These are phyloP conservation scores for Channa argus DNA, from an alignment of 2,113 vertebrate species.

Conservation along the genomic window DNA sequence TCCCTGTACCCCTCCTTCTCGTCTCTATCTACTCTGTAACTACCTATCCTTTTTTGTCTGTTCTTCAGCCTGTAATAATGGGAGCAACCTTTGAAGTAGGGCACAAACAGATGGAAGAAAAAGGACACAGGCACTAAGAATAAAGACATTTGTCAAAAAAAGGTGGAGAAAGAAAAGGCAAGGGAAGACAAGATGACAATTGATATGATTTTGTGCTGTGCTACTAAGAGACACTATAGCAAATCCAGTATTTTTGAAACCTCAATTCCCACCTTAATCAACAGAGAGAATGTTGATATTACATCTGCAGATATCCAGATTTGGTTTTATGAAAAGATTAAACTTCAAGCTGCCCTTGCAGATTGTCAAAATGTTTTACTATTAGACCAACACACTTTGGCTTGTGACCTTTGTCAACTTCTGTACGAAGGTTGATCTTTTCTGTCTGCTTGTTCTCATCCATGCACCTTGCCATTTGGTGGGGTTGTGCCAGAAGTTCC, in stretches of 20 bases:
- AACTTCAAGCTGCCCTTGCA: too few relatives aligned
- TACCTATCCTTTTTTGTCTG: conserved; percentile 4
- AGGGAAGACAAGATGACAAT: background rate
- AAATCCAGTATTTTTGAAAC: background rate
- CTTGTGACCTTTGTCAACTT: too few relatives aligned
- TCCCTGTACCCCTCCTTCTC: background rate
- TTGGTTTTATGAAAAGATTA: too few relatives aligned
- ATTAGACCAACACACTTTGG: background rate
- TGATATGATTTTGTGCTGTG: background rate
- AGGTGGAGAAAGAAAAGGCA: background rate
- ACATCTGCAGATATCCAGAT: too few relatives aligned
- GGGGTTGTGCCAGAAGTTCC: too few relatives aligned
- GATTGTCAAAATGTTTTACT: background rate
- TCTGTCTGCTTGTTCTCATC: too few relatives aligned
- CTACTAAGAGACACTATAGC: background rate
- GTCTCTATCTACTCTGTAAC: conserved; percentile 1
- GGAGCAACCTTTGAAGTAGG: conserved; percentile 52
- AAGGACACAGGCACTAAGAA: background rate
- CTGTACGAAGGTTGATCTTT: too few relatives aligned
- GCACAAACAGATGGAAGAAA: conserved; percentile 47
- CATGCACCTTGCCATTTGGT: too few relatives aligned
- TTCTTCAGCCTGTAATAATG: conserved; percentile 36
- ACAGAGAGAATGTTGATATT: too few relatives aligned
- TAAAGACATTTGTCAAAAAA: conserved; percentile 10
- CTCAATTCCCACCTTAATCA: too few relatives aligned